These are phyloP conservation scores for Acrocephalus kingi DNA, from an alignment of 2,113 vertebrate species.

Conservation along the genomic window DNA sequence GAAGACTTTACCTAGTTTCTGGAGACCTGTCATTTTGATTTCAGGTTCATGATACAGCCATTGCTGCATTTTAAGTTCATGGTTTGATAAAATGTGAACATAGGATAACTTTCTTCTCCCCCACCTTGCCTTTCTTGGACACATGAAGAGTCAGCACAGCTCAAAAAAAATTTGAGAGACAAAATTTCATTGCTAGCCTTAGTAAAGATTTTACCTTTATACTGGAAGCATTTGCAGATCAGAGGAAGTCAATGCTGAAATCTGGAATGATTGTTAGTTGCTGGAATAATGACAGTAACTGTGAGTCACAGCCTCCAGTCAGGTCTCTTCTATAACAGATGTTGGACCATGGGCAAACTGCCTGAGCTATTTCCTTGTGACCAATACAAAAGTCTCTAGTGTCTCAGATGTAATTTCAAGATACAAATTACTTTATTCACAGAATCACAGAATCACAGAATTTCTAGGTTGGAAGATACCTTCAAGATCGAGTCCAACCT, in stretches of 20 bases:
- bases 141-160: not conserved
- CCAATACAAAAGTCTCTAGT: not conserved
- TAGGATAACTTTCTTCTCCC: not conserved
- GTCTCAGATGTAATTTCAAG: not conserved
- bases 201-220: not conserved
- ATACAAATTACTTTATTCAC: not conserved
- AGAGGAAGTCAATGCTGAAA: not conserved
- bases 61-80: not conserved
- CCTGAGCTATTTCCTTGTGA: not conserved
- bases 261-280: not conserved
- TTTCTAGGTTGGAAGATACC: too few species aligned
- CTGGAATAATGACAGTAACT: not conserved
- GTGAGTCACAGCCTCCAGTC: not conserved
- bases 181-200: not conserved
- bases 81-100: not conserved
- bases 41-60: accelerated
- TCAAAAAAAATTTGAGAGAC: not conserved
- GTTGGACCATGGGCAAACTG: not conserved
- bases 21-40: not conserved
- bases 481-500: too few species aligned
- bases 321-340: not conserved
- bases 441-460: too few species aligned
- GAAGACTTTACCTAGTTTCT: not conserved
- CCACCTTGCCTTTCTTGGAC: not conserved
- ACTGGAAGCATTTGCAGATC: not conserved